Evolutionary conservation across 1,140 invertebrate species (phyloP).

Genomic region (Temnothorax nylanderi): DNA sequence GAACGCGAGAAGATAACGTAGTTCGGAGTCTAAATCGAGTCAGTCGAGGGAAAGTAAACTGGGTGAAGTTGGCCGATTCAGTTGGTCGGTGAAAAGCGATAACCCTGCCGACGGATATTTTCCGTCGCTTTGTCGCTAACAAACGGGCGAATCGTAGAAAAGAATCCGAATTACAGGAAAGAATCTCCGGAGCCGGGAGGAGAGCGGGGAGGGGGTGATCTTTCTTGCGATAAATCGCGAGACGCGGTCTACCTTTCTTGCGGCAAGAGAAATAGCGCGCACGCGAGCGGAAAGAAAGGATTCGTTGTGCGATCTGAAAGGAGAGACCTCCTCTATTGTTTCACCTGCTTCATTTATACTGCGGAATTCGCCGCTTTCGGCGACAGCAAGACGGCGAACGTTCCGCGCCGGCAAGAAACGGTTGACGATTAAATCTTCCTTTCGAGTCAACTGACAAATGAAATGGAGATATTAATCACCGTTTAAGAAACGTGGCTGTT

Average conservation of each 20-base stretch:
- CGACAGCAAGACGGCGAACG: slow-evolving; percentile 11
- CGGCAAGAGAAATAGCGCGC: not conserved
- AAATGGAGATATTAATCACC: slow-evolving; percentile 19
- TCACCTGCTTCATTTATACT: slow-evolving; percentile 16
- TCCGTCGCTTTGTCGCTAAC: slow-evolving; percentile 4
- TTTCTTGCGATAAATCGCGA: slow-evolving; percentile 13
- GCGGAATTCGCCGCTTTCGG: not conserved
- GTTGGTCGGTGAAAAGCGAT: slow-evolving; percentile 35
- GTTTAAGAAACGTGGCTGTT: not conserved
- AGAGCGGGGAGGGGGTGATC: not conserved
- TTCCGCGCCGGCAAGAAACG: not conserved
- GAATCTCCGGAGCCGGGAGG: no score
- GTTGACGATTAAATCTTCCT: not conserved
- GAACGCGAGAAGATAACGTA: slow-evolving; percentile 43
- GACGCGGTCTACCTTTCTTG: not conserved
- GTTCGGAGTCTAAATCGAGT: slow-evolving; percentile 36
- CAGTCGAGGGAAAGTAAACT: slow-evolving; percentile 37
- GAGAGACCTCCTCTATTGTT: not conserved
- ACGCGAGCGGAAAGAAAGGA: not conserved
- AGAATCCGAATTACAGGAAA: not conserved
- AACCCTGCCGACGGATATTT: slow-evolving; percentile 14
- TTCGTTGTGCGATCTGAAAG: not conserved
- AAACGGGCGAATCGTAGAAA: slow-evolving; percentile 7
- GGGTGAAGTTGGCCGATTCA: slow-evolving; percentile 34
- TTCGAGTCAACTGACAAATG: slow-evolving; percentile 7